Evolutionary conservation across 2,888 invertebrate species (phyloP).

Genomic region (Pristionchus arcanus): DNA sequence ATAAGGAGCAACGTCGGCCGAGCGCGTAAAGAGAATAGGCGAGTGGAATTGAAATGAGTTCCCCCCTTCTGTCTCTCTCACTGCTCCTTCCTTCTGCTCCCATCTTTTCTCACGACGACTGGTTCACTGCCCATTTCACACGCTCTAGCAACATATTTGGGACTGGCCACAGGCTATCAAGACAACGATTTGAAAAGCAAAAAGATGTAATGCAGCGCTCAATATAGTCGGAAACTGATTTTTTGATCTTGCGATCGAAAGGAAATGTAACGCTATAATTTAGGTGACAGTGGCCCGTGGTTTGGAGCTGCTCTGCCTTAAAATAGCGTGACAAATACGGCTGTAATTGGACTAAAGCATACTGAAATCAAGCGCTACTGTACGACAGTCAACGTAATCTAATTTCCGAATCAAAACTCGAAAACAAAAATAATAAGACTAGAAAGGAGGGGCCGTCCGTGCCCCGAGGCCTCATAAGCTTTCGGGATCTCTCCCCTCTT

Average conservation of each 20-base stretch:
- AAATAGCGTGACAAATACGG: too few relatives aligned
- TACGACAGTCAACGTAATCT: neutral
- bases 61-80: neutral
- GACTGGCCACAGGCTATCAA: too few relatives aligned
- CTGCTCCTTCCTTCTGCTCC: neutral
- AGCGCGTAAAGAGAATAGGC: neutral
- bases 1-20: neutral
- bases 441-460: neutral
- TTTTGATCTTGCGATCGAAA: too few relatives aligned
- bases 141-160: too few relatives aligned
- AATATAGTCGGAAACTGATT: too few relatives aligned
- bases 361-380: neutral
- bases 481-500: conserved; percentile 5
- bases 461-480: neutral
- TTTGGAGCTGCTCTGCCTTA: too few relatives aligned
- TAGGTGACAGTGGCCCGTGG: too few relatives aligned
- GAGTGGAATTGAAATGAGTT: conserved; percentile 25
- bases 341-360: neutral
- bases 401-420: neutral
- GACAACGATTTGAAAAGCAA: too few relatives aligned
- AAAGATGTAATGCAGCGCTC: too few relatives aligned
- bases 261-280: too few relatives aligned
- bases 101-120: neutral
- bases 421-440: neutral
- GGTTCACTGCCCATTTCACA: neutral